Evolutionary conservation across 2,113 vertebrate species (phyloP).

Genomic region (Caloenas nicobarica): DNA sequence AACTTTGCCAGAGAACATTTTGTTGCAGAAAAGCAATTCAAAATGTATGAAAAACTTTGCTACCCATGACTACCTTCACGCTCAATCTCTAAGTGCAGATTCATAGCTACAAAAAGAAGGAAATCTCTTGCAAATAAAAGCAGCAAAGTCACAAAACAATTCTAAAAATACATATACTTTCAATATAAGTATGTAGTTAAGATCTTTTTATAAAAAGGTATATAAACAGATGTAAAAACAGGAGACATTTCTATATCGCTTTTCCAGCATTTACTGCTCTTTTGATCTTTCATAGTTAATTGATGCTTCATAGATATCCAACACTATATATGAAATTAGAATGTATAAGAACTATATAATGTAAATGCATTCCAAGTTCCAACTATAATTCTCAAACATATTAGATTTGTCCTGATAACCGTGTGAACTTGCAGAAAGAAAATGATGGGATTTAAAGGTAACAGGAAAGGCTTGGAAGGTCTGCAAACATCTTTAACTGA

Average conservation of each 20-base stretch:
- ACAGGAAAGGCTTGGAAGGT: background rate
- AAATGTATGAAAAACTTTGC: background rate
- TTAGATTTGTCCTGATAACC: background rate
- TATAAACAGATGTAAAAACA: background rate
- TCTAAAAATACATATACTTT: background rate
- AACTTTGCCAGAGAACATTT: background rate
- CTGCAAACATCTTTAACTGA: background rate
- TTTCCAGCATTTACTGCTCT: background rate
- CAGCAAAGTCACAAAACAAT: background rate
- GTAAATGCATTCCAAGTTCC: background rate
- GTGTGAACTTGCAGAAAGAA: background rate
- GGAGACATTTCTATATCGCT: background rate
- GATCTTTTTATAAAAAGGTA: background rate
- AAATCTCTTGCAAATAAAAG: background rate
- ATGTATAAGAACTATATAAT: background rate
- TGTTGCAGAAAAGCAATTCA: background rate
- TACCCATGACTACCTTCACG: background rate
- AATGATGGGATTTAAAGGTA: background rate
- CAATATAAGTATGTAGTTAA: background rate
- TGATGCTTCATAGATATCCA: background rate
- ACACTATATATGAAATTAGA: background rate
- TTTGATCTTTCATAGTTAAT: background rate
- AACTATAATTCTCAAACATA: background rate
- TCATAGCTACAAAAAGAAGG: background rate
- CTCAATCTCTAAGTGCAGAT: background rate